Base-by-base conservation (phyloP, 1,140 invertebrate genomes). In the Nephila pilipes region DNA sequence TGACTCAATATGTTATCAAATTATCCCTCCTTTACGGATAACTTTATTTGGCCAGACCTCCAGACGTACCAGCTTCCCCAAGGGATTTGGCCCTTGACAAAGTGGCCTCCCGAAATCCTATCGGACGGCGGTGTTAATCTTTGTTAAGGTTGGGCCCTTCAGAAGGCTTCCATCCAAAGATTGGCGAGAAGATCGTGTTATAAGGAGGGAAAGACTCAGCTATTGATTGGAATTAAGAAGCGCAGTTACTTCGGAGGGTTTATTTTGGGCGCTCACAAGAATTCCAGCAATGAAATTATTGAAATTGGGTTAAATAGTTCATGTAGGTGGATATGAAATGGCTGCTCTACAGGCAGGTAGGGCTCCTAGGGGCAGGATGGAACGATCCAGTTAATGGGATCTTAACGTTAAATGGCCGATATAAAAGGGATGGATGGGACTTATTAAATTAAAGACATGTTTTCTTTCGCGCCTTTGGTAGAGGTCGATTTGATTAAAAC, bases 1-100 rank as follows among this genome's bases (percentile, higher is more conserved):
- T 88, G 87, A 88, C 87, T 88, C 87, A 88, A 88, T 88, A 88
- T 75, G 87, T 88, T 88, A 88, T 88, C 87, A 36, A 88, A 88
- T 88, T 88, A 88, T 88, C 58, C 60, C 87, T 65, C 65, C 87
- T 88, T 88, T 88, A 75, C 36, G 87, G 87, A 88, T 88, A 88
- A 88, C 60, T 88, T 69, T 75, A 58, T 88, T 88, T 88, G 87
- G 83, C 25, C 38, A 88, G 85, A 69, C 85, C 63, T 88, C 57
- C 57, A 57, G 32, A 81, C 57, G 85, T 60, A n/a, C 63, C 6
- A 5, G 25, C 29, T 0, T 36, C 32, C 69, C 29, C 2, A 14
- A 2, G 69, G 69, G 69, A 36, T 36, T 36, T 18, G 69, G 69
- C 69, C 69, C 69, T 75, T 75, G 69, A 75, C 69, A 75, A 75